These are phyloP conservation scores for Mactromeris polynyma DNA, from an alignment of 2,888 invertebrate species.

Conservation along the genomic window DNA sequence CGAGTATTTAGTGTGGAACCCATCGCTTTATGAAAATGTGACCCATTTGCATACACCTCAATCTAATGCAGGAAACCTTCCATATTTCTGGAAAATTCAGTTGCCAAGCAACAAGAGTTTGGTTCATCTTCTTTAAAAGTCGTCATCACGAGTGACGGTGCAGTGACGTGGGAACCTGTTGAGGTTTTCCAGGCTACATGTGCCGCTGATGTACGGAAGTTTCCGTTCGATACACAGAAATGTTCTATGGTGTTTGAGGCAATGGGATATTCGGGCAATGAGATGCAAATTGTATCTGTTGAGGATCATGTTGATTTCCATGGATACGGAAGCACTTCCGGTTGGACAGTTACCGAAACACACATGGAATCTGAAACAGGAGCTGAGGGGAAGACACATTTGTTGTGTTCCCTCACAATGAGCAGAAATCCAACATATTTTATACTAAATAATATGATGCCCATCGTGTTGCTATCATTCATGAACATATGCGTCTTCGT, in stretches of 20 bases:
- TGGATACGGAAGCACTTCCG: constrained; percentile 45
- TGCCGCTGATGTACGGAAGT: constrained; percentile 56
- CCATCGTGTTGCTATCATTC: constrained; percentile 56
- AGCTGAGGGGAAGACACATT: constrained; percentile 22
- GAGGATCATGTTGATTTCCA: constrained; percentile 53
- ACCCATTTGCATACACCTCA: constrained; percentile 51
- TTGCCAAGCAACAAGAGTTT: constrained; percentile 48
- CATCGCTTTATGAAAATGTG: constrained; percentile 40
- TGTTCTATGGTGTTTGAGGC: constrained; percentile 59
- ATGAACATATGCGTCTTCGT: constrained; percentile 68
- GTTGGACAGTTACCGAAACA: constrained; percentile 58
- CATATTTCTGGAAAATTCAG: constrained; percentile 59
- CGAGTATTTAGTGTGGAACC: constrained; percentile 62
- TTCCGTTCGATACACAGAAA: constrained; percentile 64
- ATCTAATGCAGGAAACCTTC: constrained; percentile 48
- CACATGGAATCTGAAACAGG: neutral
- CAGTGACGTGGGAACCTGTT: constrained; percentile 50
- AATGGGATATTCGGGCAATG: constrained; percentile 40
- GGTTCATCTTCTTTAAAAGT: constrained; percentile 57
- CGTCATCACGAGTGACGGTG: constrained; percentile 34
- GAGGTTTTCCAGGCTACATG: constrained; percentile 61
- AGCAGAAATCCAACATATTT: constrained; percentile 59
- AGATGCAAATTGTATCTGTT: constrained; percentile 39
- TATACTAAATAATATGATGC: constrained; percentile 64
- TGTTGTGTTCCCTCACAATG: constrained; percentile 52